phyloP scores from a whole-genome alignment of 2,113 vertebrate genomes.

The Pionites leucogaster region DNA sequence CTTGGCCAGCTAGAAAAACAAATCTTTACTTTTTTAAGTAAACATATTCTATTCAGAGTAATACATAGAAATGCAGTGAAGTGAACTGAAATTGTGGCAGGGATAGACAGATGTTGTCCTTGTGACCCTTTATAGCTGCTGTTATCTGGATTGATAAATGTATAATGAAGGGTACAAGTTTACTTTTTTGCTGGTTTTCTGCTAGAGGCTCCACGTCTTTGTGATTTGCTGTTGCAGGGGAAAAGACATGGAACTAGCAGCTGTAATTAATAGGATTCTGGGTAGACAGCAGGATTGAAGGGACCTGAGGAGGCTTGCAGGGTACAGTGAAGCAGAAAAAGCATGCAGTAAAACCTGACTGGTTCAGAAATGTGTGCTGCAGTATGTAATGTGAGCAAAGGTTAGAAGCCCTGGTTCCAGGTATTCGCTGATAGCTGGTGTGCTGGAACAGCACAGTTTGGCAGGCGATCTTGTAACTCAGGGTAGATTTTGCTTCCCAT shows the following conservation, averaged over 20 bases:
- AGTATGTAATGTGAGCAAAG: fast-evolving
- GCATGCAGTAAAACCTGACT: background rate
- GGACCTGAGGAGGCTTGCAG: background rate
- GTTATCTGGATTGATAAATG: background rate
- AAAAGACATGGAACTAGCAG: background rate
- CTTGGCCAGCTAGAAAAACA: background rate
- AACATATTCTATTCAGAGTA: background rate
- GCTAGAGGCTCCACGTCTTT: background rate
- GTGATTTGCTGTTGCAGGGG: background rate
- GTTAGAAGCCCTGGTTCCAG: background rate
- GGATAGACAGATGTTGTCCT: background rate
- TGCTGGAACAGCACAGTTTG: fast-evolving
- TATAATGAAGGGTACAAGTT: background rate
- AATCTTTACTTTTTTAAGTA: background rate
- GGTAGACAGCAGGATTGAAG: background rate
- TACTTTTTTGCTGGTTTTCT: background rate
- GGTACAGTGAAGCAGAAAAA: background rate
- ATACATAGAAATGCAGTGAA: background rate
- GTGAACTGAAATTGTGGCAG: background rate
- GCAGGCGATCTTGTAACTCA: background rate
- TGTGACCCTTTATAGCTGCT: slow-evolving; percentile 9
- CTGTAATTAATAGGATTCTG: background rate
- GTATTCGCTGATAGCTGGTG: background rate
- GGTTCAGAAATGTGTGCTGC: background rate
- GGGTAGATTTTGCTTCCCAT: background rate